Evolutionary conservation across 92 coral and sea anemone genomes (phyloP), one percentile per base, ranked within the genome.

Genomic region (Epizoanthus fatuus): DNA sequence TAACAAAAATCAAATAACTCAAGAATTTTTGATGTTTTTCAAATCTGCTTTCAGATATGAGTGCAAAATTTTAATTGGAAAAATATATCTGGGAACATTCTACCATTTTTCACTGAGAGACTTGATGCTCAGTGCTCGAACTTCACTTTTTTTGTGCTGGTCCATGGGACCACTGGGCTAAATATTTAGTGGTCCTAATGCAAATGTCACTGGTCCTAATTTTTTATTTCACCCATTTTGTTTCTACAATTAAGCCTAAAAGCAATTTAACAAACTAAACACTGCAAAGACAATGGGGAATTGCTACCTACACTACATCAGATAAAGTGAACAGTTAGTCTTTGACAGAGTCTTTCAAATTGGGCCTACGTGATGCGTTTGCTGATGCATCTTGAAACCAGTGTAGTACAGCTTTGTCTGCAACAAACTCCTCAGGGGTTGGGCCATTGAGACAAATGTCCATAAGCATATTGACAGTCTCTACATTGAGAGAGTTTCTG

Each of bases 401-500:
- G 70, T 79, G 84, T 68, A 79, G 59, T 62, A 64, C 62, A 8
- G 74, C 84, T 62, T 68, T 79, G 51, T 79, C 84, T 62, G 72
- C 74, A 62, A 62, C 44, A 52, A 79, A 62, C 59, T 79, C 63
- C 82, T 77, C 70, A 58, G 82, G 82, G 65, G 53, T 77, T 58
- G 82, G 82, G 49, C 82, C 70, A 55, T 77, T 39, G 69, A 77
- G 56, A 49, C 66, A 77, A 64, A 77, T 77, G 66, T 77, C 65
- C 82, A 77, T 45, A 68, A 79, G 72, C 84, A 79, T 79, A 40
- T 79, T 51, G 53, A 79, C 71, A 79, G 72, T 74, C 64, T 38
- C 84, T 32, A 79, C 84, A 79, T 62, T 68, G 69, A 79, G 84
- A 60, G 84, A 79, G 84, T 79, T 79, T n/a, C 84, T 47, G 56